phyloP scores from a whole-genome alignment of 92 coral and sea anemone genomes.

The Scolanthus callimorphus region DNA sequence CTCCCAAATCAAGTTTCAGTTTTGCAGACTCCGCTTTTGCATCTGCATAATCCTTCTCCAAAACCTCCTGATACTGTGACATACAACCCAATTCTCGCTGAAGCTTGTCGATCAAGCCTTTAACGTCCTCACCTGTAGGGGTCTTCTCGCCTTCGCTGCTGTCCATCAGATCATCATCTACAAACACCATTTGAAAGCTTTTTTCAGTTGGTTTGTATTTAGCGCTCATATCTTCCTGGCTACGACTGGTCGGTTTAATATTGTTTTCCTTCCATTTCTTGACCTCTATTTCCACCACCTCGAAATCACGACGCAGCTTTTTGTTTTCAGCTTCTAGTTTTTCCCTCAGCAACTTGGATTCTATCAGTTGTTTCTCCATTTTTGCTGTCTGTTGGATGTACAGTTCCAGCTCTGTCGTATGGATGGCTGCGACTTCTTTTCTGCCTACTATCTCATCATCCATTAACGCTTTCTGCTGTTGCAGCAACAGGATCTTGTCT shows the following conservation, averaged over 20 bases:
- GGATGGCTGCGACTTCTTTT: conserved; percentile 18
- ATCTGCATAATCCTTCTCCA: conserved; percentile 61
- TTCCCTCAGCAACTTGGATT: conserved; percentile 44
- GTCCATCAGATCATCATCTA: conserved; percentile 27
- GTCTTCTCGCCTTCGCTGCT: conserved; percentile 33
- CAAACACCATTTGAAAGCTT: conserved; percentile 25
- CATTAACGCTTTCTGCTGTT: conserved; percentile 35
- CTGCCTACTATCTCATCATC: conserved; percentile 31
- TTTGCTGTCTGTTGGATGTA: conserved; percentile 42
- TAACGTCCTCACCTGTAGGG: conserved; percentile 26
- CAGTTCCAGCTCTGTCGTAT: conserved; percentile 53
- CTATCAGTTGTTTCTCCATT: conserved; percentile 63
- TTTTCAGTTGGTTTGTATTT: conserved; percentile 17
- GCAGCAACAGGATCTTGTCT: conserved; percentile 36
- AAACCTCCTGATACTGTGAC: conserved; percentile 72
- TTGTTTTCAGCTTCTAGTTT: conserved; percentile 58
- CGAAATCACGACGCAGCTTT: conserved; percentile 39
- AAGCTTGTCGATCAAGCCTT: conserved; percentile 32
- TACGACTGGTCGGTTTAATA: conserved; percentile 13
- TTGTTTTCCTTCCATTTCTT: conserved; percentile 40
- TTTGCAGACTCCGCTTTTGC: conserved; percentile 43
- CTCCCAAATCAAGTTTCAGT: conserved; percentile 22
- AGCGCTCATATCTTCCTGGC: conserved; percentile 33
- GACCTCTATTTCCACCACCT: conserved; percentile 58
- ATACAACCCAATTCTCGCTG: conserved; percentile 55